phyloP scores from a whole-genome alignment of 2,888 invertebrate genomes.

The Apomyelois bistriatella region DNA sequence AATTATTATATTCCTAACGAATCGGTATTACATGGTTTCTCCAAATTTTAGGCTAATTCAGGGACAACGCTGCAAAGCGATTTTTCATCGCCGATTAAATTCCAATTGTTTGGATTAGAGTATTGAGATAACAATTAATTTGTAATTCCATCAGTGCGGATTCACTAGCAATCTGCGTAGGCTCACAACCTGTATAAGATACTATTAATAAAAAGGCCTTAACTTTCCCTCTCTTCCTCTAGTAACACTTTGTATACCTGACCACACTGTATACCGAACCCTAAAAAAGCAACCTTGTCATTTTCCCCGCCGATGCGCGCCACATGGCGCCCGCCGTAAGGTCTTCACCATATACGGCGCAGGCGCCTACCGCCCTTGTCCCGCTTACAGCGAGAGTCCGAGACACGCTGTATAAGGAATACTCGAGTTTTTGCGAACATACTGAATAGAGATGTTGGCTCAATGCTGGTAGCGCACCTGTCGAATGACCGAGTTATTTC shows the following conservation, averaged over 20 bases:
- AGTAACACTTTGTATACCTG: too few species aligned
- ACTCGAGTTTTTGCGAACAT: constrained; percentile 2
- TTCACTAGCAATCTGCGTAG: too few species aligned
- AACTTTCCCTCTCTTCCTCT: too few species aligned
- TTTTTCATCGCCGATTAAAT: not conserved
- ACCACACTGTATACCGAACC: not conserved
- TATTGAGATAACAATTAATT: too few species aligned
- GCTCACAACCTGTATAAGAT: too few species aligned
- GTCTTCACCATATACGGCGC: constrained; percentile 8
- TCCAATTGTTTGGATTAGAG: not conserved
- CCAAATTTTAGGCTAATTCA: not conserved
- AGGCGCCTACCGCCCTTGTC: constrained; percentile 10
- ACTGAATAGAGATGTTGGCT: not conserved
- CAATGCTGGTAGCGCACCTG: constrained; percentile 5
- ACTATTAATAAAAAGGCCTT: too few species aligned
- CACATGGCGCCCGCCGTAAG: constrained; percentile 1
- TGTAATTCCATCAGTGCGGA: too few species aligned
- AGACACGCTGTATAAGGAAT: constrained; percentile 3
- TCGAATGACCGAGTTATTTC: not conserved
- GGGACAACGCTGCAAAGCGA: not conserved
- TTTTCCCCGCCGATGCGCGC: not conserved
- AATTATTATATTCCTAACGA: too few species aligned
- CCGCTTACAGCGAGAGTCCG: constrained; percentile 1
- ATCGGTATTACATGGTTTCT: not conserved
- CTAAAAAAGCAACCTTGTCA: not conserved